Conservation (phyloP, 2,113 vertebrate genomes). For the Burhinus bistriatus region DNA sequence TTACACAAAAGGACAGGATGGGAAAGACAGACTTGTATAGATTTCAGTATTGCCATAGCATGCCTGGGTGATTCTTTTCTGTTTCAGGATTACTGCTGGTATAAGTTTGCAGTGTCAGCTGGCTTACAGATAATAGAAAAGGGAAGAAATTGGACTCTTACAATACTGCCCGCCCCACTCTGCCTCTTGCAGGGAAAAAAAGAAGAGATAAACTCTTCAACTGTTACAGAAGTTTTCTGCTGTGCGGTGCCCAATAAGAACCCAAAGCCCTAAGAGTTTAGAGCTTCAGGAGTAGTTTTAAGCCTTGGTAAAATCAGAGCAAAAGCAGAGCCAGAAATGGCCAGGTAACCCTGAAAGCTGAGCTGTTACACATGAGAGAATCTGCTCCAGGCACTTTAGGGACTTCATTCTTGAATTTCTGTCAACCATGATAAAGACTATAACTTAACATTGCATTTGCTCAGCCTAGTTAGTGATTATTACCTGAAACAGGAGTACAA, state of each 20-base stretch:
- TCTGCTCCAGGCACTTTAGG: neutral
- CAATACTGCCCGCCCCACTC: neutral
- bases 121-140: slow-evolving; percentile 2
- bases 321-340: neutral
- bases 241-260: neutral
- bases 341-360: neutral
- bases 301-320: neutral
- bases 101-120: neutral
- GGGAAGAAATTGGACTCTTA: neutral
- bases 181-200: neutral
- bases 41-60: neutral
- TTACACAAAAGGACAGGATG: neutral
- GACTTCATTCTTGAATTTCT: neutral
- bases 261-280: neutral
- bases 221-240: neutral
- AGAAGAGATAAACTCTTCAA: neutral
- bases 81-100: slow-evolving; percentile 19
- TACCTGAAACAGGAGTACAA: rapidly evolving
- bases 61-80: slow-evolving; percentile 3
- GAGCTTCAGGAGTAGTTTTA: neutral
- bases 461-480: neutral
- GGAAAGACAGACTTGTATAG: neutral
- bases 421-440: neutral
- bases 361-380: neutral
- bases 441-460: neutral